These are phyloP conservation scores for Ephydatia muelleri DNA, from an alignment of 37 sponge, comb jelly and placozoan species.

Conservation along the genomic window DNA sequence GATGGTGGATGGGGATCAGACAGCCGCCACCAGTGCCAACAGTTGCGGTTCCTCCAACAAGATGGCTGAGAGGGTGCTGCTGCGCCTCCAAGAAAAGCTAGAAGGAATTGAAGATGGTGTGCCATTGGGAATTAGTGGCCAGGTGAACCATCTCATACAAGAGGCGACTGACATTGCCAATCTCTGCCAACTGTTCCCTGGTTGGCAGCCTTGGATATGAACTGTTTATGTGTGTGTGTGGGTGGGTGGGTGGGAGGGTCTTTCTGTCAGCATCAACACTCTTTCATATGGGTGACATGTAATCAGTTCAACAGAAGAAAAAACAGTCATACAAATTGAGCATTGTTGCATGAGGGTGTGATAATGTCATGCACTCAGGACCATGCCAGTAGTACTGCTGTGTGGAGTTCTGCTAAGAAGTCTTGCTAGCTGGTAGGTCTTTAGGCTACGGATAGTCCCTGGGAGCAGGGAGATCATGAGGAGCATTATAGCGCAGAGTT, in stretches of 20 bases:
- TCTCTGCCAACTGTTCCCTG: constrained; percentile 78
- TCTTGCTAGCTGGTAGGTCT: no score
- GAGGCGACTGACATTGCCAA: constrained; percentile 91
- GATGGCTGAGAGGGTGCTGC: constrained; percentile 90
- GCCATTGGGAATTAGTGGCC: constrained; percentile 87
- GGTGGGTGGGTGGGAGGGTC: no score
- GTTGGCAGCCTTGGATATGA: constrained; percentile 99
- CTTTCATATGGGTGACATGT: no score
- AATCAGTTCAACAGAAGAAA: no score
- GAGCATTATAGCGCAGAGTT: constrained; percentile 19
- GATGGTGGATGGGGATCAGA: constrained; percentile 2
- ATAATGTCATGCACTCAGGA: no score
- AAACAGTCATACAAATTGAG: no score
- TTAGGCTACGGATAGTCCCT: no score
- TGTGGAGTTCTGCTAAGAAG: no score
- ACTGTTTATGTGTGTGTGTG: background rate
- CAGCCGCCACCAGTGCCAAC: background rate
- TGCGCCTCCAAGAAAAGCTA: constrained; percentile 89
- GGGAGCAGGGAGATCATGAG: no score
- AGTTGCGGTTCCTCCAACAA: constrained; percentile 46
- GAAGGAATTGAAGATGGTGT: constrained; percentile 93
- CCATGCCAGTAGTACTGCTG: no score
- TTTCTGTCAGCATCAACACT: no score
- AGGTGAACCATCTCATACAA: constrained; percentile 91
- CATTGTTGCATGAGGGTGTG: no score